A percentile compares a stretch with the other conserved stretches of the same genome.
phyloP scores from a whole-genome alignment of 2,113 vertebrate genomes.

The Leucoraja erinaceus region DNA sequence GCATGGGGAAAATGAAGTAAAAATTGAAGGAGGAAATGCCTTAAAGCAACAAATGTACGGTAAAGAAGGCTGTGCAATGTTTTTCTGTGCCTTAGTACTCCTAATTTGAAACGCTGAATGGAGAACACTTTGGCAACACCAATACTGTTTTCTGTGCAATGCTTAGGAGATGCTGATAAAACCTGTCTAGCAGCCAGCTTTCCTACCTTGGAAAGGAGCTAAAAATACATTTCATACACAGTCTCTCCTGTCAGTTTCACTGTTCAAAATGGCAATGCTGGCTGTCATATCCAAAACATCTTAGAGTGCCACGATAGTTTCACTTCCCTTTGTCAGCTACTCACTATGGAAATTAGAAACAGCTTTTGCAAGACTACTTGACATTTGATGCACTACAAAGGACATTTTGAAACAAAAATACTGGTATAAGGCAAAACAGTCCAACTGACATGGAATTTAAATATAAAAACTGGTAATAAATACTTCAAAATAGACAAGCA shows the following conservation, averaged over 20 bases:
- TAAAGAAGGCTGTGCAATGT: neutral
- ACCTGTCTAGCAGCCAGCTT: neutral
- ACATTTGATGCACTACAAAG: neutral
- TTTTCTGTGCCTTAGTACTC: neutral
- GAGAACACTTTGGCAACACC: neutral
- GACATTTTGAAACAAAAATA: neutral
- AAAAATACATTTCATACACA: constrained; percentile 50
- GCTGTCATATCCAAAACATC: constrained; percentile 43
- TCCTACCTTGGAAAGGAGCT: constrained; percentile 33
- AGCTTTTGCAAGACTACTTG: neutral
- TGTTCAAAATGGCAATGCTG: constrained; percentile 40
- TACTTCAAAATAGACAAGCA: neutral
- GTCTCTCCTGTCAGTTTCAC: constrained; percentile 46
- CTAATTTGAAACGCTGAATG: neutral
- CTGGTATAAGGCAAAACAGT: neutral
- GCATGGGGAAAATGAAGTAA: neutral
- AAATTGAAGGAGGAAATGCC: neutral
- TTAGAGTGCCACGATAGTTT: constrained; percentile 5
- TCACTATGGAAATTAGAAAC: fast-evolving
- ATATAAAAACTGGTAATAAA: neutral
- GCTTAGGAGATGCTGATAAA: neutral
- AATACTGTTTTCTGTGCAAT: neutral
- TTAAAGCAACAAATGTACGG: neutral
- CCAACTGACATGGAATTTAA: neutral
- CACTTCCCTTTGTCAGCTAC: constrained; percentile 34